Percentiles rank a stretch among this genome's conserved stretches.
Evolutionary conservation across 1,140 invertebrate species (phyloP).

Genomic region (Nebria ingens): DNA sequence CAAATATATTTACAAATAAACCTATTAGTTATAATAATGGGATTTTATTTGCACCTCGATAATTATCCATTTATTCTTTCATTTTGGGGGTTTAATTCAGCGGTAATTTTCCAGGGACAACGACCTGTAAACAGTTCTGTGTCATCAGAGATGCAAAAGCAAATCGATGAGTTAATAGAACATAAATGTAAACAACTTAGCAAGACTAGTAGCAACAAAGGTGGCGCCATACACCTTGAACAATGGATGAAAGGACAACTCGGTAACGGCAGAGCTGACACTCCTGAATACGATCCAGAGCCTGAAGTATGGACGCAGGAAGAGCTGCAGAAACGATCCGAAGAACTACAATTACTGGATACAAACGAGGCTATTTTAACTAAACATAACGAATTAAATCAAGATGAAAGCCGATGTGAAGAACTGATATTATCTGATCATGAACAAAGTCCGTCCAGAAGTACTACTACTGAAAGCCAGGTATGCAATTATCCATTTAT

Average conservation of each 20-base stretch:
- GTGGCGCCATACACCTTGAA: conserved; percentile 52
- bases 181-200: conserved; percentile 47
- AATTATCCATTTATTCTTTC: conserved; percentile 21
- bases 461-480: conserved; percentile 61
- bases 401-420: conserved; percentile 24
- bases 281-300: conserved; percentile 35
- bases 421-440: conserved; percentile 40
- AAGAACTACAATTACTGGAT: conserved; percentile 47
- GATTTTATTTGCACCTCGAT: conserved; percentile 28
- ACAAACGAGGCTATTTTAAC: background rate
- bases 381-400: background rate
- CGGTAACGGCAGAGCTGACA: conserved; percentile 18
- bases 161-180: conserved; percentile 46
- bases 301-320: conserved; percentile 60
- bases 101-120: conserved; percentile 10
- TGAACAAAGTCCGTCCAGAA: conserved; percentile 53
- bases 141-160: conserved; percentile 26
- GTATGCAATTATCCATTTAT: too few relatives aligned
- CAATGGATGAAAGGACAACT: conserved; percentile 60
- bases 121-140: conserved; percentile 4
- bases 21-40: conserved; percentile 24
- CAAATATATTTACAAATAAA: conserved; percentile 32
- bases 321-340: conserved; percentile 51
- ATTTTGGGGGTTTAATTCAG: conserved; percentile 30
- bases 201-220: conserved; percentile 43